These are phyloP conservation scores for Pempheris klunzingeri DNA, from an alignment of 2,797 vertebrate species.

Conservation along the genomic window DNA sequence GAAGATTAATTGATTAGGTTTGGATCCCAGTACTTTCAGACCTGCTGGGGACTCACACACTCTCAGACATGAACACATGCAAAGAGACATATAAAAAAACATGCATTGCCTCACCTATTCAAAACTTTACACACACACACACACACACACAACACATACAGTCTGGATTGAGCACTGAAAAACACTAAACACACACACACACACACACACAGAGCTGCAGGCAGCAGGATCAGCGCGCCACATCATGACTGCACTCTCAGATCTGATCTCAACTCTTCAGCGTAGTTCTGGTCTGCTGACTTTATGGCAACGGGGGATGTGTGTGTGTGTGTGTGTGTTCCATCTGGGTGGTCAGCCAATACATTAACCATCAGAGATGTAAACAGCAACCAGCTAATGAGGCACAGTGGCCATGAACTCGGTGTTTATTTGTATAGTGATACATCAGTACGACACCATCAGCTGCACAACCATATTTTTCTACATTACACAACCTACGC, in stretches of 20 bases:
- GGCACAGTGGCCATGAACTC: constrained; percentile 58
- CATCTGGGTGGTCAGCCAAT: constrained; percentile 71
- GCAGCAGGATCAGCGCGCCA: constrained; percentile 24
- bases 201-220: neutral
- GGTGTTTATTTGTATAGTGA: constrained; percentile 50
- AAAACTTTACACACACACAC: constrained; percentile 2
- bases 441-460: constrained; percentile 19
- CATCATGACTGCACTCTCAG: constrained; percentile 17
- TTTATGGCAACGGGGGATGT: constrained; percentile 4
- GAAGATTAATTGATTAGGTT: constrained; percentile 9
- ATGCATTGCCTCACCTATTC: too few relatives aligned
- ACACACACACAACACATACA: constrained; percentile 4
- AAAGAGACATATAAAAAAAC: too few relatives aligned
- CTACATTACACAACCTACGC: neutral
- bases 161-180: too few relatives aligned
- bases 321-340: constrained; percentile 32
- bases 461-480: constrained; percentile 18
- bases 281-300: constrained; percentile 63
- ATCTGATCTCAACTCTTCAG: constrained; percentile 42
- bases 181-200: neutral
- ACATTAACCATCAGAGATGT: constrained; percentile 53
- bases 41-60: neutral
- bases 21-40: neutral
- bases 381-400: constrained; percentile 65
- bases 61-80: too few relatives aligned